phyloP scores from a whole-genome alignment of 2,797 vertebrate species.

The Melanotaenia maccullochi region DNA sequence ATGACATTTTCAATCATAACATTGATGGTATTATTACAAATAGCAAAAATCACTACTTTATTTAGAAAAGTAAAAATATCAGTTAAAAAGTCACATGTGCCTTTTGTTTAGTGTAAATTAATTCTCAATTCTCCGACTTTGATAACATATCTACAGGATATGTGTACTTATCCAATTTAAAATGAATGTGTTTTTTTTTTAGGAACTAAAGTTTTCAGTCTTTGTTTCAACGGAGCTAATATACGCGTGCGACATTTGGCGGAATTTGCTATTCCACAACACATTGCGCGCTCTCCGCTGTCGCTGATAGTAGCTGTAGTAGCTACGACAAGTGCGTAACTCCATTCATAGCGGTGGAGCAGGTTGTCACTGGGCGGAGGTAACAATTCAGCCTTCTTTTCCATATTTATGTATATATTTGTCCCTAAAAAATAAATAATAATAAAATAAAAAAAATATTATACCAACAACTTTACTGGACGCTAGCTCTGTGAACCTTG shows the following conservation, averaged over 20 bases:
- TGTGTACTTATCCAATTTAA: not conserved
- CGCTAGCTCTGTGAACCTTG: not conserved
- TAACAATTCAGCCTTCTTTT: conserved; percentile 15
- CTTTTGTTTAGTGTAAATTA: not conserved
- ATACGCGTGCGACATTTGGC: conserved; percentile 22
- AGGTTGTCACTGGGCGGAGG: conserved; percentile 30
- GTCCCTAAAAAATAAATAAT: no score
- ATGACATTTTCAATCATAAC: no score
- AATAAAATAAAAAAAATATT: no score
- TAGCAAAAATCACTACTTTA: not conserved
- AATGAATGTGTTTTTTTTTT: no score
- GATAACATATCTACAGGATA: not conserved
- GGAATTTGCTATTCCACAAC: conserved; percentile 59
- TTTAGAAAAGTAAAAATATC: not conserved
- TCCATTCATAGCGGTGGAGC: conserved; percentile 31
- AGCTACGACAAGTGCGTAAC: conserved; percentile 47
- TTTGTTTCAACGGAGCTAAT: conserved; percentile 28
- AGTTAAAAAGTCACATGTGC: not conserved
- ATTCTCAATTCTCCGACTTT: not conserved
- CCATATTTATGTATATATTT: no score
- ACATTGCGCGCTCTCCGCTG: not conserved
- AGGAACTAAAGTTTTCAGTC: conserved; percentile 42
- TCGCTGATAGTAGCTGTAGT: rapidly evolving
- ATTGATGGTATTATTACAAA: no score
- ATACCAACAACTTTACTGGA: not conserved